Base-by-base conservation (phyloP, 2,113 vertebrate species). In the Acanthisitta chloris region DNA sequence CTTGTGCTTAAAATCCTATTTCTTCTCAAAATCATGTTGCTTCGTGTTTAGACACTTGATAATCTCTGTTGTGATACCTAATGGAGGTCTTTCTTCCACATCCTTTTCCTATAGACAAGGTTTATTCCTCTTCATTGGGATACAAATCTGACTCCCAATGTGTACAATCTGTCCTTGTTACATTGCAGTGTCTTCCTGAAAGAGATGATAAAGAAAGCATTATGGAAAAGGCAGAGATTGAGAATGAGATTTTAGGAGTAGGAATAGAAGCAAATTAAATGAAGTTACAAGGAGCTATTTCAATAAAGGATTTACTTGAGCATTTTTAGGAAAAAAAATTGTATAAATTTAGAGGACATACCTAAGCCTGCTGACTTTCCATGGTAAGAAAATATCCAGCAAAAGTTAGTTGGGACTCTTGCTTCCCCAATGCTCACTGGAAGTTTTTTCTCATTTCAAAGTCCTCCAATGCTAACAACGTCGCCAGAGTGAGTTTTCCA, bases 221-320 rank as follows among this genome's bases (percentile, higher is more conserved):
- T 57, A 52, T 23, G 9, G 31, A 55, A 91, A 70, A 74, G 17
- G 2, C 7, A 74, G 18, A 84, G 26, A 12, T 5, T 20, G 12
- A 86, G 6, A 48, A 17, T 40, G 26, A n/a, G 25, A 54, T 59
- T 73, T 91, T 88, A 76, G 12, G 28, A 81, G 18, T 40, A 81
- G 25, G 15, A 74, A 40, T 11, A 58, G 12, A 79, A 55, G 0
- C 0, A 45, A 66, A 42, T 40, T 2, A 78, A 67, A 81, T 46
- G 0, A 70, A 78, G 77, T 3, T 0, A 38, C 5, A 58, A 45
- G 20, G 73, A 54, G 1, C 0, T 54, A 31, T 74, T 67, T 74
- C 33, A 81, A n/a, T 42, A 17, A 36, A 74, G 19, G 4, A 16
- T 43, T 67, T 89, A 6, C 8, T 34, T 1, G 3, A 20, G 4